These are phyloP conservation scores for Tetranychus truncatus DNA, from an alignment of 2,888 invertebrate species.

Conservation along the genomic window DNA sequence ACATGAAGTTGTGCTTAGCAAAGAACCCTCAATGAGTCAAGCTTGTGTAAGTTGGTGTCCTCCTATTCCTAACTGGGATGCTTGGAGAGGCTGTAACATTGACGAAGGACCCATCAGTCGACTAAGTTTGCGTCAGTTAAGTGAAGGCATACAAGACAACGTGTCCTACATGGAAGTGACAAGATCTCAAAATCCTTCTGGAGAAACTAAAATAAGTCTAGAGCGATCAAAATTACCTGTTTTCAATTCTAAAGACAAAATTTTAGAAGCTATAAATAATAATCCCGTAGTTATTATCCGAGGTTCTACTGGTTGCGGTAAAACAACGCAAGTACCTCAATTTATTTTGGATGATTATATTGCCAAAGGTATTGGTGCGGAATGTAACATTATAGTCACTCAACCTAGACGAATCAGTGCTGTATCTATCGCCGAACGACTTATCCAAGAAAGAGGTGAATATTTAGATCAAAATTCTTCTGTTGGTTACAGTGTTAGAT, in stretches of 20 bases:
- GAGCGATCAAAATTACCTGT: conserved; percentile 12
- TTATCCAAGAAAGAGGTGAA: conserved; percentile 65
- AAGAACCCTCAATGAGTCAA: neutral
- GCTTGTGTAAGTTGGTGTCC: conserved; percentile 73
- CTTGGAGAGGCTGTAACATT: conserved; percentile 89
- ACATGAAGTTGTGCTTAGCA: neutral
- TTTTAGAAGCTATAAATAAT: neutral
- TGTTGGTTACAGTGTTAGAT: conserved; percentile 66
- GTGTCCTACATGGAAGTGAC: neutral
- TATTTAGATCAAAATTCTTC: conserved; percentile 32
- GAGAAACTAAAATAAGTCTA: neutral
- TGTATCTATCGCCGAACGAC: conserved; percentile 38
- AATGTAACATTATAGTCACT: conserved; percentile 56
- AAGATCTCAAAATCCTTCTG: neutral
- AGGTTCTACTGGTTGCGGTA: conserved; percentile 82
- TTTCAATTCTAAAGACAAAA: conserved; percentile 2
- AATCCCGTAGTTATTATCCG: conserved; percentile 63
- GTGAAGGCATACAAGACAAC: conserved; percentile 10
- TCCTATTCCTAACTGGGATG: conserved; percentile 87
- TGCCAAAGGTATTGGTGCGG: neutral
- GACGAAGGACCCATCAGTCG: conserved; percentile 57
- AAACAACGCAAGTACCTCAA: conserved; percentile 57
- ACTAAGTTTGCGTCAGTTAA: conserved; percentile 29
- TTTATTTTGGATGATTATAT: conserved; percentile 59
- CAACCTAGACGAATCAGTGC: conserved; percentile 87